A percentile compares a stretch with the other conserved stretches of the same genome.
These are phyloP conservation scores for Orbicella faveolata DNA, from an alignment of 64 coral and sea anemone species.

Conservation along the genomic window DNA sequence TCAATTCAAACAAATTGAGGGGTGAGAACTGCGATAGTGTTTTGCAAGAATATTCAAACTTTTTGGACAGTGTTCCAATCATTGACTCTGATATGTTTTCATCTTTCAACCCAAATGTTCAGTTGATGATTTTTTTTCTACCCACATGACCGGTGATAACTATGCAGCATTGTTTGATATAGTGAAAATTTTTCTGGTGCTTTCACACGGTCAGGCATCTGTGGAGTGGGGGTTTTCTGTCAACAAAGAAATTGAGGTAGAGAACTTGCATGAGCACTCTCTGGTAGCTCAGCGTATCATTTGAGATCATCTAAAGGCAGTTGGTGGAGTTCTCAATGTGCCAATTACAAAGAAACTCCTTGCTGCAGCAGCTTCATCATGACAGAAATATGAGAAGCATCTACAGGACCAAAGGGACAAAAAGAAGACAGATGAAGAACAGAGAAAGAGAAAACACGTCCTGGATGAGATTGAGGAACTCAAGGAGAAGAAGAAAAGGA, in stretches of 20 bases:
- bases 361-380: background rate
- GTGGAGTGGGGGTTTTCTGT: constrained; percentile 49
- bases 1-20: constrained; percentile 46
- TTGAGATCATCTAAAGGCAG: constrained; percentile 9
- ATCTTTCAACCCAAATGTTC: constrained; percentile 23
- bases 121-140: constrained; percentile 43
- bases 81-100: constrained; percentile 59
- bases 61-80: constrained; percentile 51
- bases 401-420: background rate
- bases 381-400: constrained; percentile 23
- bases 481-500: constrained; percentile 20
- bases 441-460: background rate
- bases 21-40: constrained; percentile 57
- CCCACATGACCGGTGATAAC: constrained; percentile 36
- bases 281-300: constrained; percentile 43
- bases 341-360: constrained; percentile 19
- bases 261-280: constrained; percentile 31
- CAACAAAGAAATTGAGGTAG: constrained; percentile 64
- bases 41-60: constrained; percentile 41
- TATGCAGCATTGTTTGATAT: constrained; percentile 7
- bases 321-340: constrained; percentile 26
- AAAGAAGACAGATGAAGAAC: background rate
- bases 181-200: constrained; percentile 41
- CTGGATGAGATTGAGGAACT: constrained; percentile 5
- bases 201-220: constrained; percentile 48